Base-by-base conservation (phyloP, 2,113 vertebrate species). In the Cephalophus harveyi region DNA sequence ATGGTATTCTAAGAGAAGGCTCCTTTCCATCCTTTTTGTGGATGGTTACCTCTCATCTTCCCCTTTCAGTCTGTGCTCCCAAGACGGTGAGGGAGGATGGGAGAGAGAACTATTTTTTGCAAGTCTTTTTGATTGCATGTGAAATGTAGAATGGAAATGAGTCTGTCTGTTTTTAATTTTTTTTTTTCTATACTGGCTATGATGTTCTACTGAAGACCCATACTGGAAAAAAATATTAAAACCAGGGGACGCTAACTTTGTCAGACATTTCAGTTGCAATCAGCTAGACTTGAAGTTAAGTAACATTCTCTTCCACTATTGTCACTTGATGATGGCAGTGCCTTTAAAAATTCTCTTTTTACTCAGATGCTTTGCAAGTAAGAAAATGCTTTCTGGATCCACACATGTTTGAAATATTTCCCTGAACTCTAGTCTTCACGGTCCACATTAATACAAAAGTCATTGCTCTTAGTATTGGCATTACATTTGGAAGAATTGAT, bases 181-280 rank as follows among this genome's bases (percentile, higher is more conserved):
- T 97, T 96, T 97, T 95, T 91, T 50, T 95, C 96, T 96, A 17
- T 94, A 96, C 93, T 5, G 83, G 89, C 91, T 96, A 87, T 87
- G 85, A 97, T 97, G 94, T 91, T 97, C 15, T 97, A 81, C 52
- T 74, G 95, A 96, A 95, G 93, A 96, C 76, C 91, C 93, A 88
- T 90, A 97, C 82, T 96, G 87, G 62, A 94, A 91, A 98, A 97
- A 98, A 98, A 98, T 71, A 97, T 95, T 98, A 93, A 96, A 98
- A 97, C 7, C 46, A 97, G 98, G 91, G 88, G 93, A 94, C 85
- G 95, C 67, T 43, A 87, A 96, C n/a, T 98, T 89, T 90, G 89
- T 97, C 83, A 94, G 87, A 96, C 40, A 7, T 94, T 94, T 98
- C 96, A 97, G 89, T 94, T 91, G 95, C 91, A 97, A 94, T 98